Evolutionary conservation across 2,113 vertebrate species (phyloP).

Genomic region (Oophaga pumilio): DNA sequence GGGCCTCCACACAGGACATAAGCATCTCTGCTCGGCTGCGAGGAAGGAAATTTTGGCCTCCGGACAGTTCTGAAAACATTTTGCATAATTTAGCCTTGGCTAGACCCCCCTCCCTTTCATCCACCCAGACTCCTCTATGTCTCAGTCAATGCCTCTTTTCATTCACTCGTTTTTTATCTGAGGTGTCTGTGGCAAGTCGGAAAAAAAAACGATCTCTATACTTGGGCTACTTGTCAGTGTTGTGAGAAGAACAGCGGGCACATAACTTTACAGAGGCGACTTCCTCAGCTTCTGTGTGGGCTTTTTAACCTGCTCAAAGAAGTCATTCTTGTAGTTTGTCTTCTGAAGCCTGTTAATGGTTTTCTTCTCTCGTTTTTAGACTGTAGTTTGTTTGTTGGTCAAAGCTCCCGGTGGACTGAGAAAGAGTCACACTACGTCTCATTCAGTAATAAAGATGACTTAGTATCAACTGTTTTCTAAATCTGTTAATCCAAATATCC

Average conservation of each 20-base stretch:
- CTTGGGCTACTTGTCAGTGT: background rate
- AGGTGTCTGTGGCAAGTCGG: slow-evolving; percentile 19
- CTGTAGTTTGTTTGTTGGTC: slow-evolving; percentile 10
- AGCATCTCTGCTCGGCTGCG: slow-evolving; percentile 26
- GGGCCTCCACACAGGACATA: slow-evolving; percentile 9
- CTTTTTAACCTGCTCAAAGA: slow-evolving; percentile 5
- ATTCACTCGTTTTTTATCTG: slow-evolving; percentile 24
- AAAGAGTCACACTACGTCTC: background rate
- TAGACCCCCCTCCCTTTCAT: slow-evolving; percentile 5
- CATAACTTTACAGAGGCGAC: slow-evolving; percentile 15
- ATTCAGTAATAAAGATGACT: background rate
- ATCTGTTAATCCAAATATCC: no score
- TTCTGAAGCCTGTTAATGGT: background rate
- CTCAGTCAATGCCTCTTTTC: slow-evolving; percentile 26
- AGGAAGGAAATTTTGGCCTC: slow-evolving; percentile 50
- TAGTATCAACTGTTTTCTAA: background rate
- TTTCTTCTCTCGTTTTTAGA: background rate
- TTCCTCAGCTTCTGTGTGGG: slow-evolving; percentile 25
- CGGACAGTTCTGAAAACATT: slow-evolving; percentile 38
- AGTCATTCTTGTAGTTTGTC: background rate
- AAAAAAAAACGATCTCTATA: slow-evolving; percentile 18
- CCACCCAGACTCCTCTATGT: slow-evolving; percentile 36
- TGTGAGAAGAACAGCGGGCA: background rate
- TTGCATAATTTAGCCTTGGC: slow-evolving; percentile 43
- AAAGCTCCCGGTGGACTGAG: background rate